Conservation (phyloP, 2,797 vertebrate genomes). For the Miichthys miiuy region DNA sequence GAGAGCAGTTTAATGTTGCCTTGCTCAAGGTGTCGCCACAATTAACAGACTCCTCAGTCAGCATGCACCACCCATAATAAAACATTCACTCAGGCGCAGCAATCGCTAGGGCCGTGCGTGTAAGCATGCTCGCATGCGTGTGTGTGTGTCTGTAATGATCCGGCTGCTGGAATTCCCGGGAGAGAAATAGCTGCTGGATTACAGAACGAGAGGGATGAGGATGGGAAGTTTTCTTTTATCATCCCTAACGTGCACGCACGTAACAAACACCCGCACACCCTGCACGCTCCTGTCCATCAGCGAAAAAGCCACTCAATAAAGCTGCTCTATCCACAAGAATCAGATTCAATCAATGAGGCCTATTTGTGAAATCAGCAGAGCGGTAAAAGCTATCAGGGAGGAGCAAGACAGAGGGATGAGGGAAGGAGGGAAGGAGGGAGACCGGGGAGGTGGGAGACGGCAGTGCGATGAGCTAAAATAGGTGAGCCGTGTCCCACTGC, state of each 20-base stretch:
- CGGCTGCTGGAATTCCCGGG: slow-evolving; percentile 54
- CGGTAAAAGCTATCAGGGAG: slow-evolving; percentile 84
- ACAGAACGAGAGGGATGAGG: slow-evolving; percentile 52
- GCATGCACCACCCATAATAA: slow-evolving; percentile 42
- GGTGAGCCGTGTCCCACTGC: slow-evolving; percentile 73
- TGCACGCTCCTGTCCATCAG: slow-evolving; percentile 73
- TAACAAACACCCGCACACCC: slow-evolving; percentile 31
- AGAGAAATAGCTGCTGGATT: slow-evolving; percentile 71
- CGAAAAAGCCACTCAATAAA: slow-evolving; percentile 83
- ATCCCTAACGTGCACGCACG: slow-evolving; percentile 51
- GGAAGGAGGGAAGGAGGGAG: slow-evolving; percentile 36
- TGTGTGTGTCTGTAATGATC: slow-evolving; percentile 51
- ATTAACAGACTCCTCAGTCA: slow-evolving; percentile 68
- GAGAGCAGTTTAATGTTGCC: slow-evolving; percentile 63
- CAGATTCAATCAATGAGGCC: slow-evolving; percentile 88
- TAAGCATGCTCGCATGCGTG: not conserved
- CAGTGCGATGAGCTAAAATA: slow-evolving; percentile 70
- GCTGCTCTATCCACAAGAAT: slow-evolving; percentile 86
- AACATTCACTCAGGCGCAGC: slow-evolving; percentile 46
- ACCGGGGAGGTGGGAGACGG: slow-evolving; percentile 37
- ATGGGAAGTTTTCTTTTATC: slow-evolving; percentile 75
- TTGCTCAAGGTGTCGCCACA: slow-evolving; percentile 66
- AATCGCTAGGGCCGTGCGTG: not conserved
- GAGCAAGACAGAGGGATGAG: slow-evolving; percentile 70
- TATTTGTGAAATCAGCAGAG: slow-evolving; percentile 88